These are phyloP conservation scores for Trichopoda pennipes DNA, from an alignment of 2,888 invertebrate species.

Conservation along the genomic window DNA sequence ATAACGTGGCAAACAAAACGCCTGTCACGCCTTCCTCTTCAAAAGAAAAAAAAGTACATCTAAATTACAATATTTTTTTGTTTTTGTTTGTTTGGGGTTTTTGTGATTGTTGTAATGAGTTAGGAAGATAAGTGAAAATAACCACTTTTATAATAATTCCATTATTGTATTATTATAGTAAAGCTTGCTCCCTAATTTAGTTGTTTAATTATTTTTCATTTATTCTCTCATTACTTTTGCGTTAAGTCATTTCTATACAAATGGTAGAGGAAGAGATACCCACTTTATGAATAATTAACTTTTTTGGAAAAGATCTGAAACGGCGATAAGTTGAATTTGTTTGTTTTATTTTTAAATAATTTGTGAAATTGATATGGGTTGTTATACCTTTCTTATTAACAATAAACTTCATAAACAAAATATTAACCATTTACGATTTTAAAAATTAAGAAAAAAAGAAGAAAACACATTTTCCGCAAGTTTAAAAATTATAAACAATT, in stretches of 20 bases:
- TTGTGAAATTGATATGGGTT: conserved; percentile 44
- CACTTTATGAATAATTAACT: conserved; percentile 44
- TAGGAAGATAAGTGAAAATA: conserved; percentile 53
- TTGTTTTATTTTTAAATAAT: conserved; percentile 39
- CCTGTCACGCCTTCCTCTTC: conserved; percentile 54
- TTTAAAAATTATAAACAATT: conserved; percentile 32
- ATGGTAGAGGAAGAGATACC: conserved; percentile 22
- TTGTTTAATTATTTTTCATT: conserved; percentile 59
- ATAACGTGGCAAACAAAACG: conserved; percentile 61
- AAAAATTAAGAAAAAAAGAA: not conserved
- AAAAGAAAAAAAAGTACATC: conserved; percentile 28
- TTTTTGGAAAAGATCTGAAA: conserved; percentile 47
- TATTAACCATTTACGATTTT: conserved; percentile 48
- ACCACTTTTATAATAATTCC: conserved; percentile 13
- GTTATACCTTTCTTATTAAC: not conserved
- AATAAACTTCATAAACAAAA: not conserved
- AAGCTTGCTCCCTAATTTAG: conserved; percentile 52
- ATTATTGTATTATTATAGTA: conserved; percentile 33
- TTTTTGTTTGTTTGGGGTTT: no score
- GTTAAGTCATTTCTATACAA: conserved; percentile 57
- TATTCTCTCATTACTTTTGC: conserved; percentile 47
- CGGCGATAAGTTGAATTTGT: conserved; percentile 52
- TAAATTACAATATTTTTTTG: conserved; percentile 46
- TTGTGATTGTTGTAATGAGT: conserved; percentile 48
- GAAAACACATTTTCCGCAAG: not conserved